Evolutionary conservation across 2,113 vertebrate genomes (phyloP).

Genomic region (Hirundichthys speculiger): DNA sequence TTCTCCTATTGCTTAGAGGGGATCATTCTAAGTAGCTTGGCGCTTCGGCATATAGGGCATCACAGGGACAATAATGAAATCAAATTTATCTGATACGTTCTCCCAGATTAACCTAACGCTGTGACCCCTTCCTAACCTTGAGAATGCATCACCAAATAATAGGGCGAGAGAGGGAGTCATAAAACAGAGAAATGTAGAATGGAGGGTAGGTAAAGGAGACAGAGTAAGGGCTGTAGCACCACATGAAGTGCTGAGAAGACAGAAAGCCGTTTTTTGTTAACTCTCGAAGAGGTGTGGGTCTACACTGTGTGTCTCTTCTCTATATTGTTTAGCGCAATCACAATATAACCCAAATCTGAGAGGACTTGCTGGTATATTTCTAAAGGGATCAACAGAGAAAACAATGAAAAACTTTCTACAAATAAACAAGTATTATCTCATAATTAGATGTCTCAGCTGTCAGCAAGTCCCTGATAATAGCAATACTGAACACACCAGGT

Average conservation of each 20-base stretch:
- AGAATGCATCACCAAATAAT: constrained; percentile 43
- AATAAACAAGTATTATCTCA: not conserved
- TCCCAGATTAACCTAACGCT: constrained; percentile 62
- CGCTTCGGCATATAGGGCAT: constrained; percentile 55
- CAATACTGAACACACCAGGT: constrained; percentile 42
- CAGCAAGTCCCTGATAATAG: constrained; percentile 58
- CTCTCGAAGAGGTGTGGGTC: constrained; percentile 30
- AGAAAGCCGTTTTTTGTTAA: constrained; percentile 78
- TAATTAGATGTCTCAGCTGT: constrained; percentile 37
- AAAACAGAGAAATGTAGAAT: constrained; percentile 14
- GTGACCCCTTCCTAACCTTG: constrained; percentile 61
- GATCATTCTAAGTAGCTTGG: constrained; percentile 66
- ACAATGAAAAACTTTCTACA: constrained; percentile 1
- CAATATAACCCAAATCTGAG: constrained; percentile 23
- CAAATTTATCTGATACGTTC: constrained; percentile 69
- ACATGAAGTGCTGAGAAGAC: constrained; percentile 74
- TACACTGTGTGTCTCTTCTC: constrained; percentile 8
- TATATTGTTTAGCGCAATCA: constrained; percentile 16
- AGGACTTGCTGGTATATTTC: no score
- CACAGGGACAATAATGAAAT: constrained; percentile 66
- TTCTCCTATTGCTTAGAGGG: constrained; percentile 45
- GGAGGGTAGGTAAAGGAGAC: constrained; percentile 17
- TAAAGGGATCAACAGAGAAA: constrained; percentile 4
- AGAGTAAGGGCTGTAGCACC: constrained; percentile 29
- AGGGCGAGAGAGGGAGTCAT: constrained; percentile 26